Evolutionary conservation across 53 echinoderm and acorn worm genomes (phyloP), one percentile per base, ranked within the genome.

Genomic region (Mesocentrotus franciscanus): DNA sequence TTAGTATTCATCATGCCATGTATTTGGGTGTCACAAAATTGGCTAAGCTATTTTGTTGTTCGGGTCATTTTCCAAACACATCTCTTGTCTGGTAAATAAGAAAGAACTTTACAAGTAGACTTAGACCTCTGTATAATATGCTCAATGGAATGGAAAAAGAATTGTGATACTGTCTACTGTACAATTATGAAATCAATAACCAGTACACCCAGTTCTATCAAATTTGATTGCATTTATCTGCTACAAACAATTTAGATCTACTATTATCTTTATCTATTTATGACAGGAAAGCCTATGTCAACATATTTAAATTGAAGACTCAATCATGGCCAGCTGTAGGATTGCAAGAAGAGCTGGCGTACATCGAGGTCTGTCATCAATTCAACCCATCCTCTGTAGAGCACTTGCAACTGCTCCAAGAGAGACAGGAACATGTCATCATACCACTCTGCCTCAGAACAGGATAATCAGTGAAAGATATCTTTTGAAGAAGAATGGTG

Each of bases 291-390:
- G 58, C 57, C 55, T 2, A 26, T 87, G 87, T 58, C 14, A 58
- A 27, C 27, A 27, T 27, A 29, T 27, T 17, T 5, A 27, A 4
- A 58, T 87, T n/a, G 49, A 27, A 27, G 58, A 87, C 87, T 26
- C 20, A 22, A 75, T 74, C 71, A 92, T 92, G 92, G 92, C 92
- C 11, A 92, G 92, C 92, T 92, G 74, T 92, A 92, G 92, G 74
- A 49, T 92, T 26, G 74, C 34, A 33, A 68, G 66, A 26, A 92
- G 74, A 42, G 75, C 56, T 92, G 26, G 71, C 27, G 27, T 92
- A 15, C 56, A 91, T 66, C 9, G 66, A 62, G 24, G 66, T 24
- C 17, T 62, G 87, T 87, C 87, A 10, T n/a, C 87, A 58, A 58
- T 87, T 0, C 87, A 58, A 59, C 87, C 87, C 58, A 58, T 87